These are phyloP conservation scores for Electrophaes corylata DNA, from an alignment of 2,888 invertebrate genomes.

Conservation along the genomic window DNA sequence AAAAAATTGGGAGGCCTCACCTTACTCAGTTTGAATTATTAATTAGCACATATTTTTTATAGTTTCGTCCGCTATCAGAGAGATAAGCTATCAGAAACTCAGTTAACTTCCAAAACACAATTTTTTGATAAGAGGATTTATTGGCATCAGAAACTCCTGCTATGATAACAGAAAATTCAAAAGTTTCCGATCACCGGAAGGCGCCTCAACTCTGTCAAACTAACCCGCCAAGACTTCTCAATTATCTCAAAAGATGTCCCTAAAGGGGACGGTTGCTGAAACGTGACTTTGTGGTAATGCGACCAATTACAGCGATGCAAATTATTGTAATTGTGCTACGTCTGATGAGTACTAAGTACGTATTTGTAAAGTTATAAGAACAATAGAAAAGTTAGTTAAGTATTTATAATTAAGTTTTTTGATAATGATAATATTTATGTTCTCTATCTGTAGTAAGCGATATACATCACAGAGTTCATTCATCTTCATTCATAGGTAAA, in stretches of 20 bases:
- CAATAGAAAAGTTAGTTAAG: too few relatives aligned
- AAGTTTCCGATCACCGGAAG: neutral
- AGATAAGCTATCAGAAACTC: neutral
- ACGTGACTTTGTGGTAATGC: conserved; percentile 11
- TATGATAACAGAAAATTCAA: neutral
- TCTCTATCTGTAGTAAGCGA: too few relatives aligned
- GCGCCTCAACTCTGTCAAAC: neutral
- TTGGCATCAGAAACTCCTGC: neutral
- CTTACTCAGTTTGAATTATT: too few relatives aligned
- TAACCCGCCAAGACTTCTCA: neutral
- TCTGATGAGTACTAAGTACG: neutral
- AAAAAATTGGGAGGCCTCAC: too few relatives aligned
- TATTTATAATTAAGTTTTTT: too few relatives aligned
- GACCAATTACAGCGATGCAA: conserved; percentile 8
- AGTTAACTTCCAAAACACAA: neutral
- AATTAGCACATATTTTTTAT: too few relatives aligned
- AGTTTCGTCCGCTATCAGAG: neutral
- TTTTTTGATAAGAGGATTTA: neutral
- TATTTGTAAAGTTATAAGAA: neutral
- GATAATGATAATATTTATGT: too few relatives aligned
- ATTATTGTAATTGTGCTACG: neutral
- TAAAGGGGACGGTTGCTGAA: neutral
- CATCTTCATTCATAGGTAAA: too few relatives aligned
- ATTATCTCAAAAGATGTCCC: neutral
- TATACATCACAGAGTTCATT: too few relatives aligned